Conservation (phyloP, 92 coral and sea anemone species). For the Paramuricea clavata region DNA sequence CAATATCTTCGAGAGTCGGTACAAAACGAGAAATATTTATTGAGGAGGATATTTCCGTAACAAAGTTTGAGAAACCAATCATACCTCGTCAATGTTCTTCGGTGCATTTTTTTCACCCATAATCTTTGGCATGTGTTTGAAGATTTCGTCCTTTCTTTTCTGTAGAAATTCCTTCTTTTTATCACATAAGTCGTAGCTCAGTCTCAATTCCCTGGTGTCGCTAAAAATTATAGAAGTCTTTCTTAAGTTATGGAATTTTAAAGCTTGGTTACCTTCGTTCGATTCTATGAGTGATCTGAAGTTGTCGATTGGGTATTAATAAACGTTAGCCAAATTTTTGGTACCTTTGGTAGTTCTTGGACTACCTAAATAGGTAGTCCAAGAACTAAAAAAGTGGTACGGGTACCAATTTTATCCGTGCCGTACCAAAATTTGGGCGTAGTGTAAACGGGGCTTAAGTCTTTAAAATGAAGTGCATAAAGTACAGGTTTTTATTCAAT, state of each 20-base stretch:
- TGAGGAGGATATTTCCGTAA: not conserved
- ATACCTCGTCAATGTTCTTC: conserved; percentile 71
- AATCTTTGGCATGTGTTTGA: conserved; percentile 67
- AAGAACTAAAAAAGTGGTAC: too few relatives aligned
- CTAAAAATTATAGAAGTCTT: not conserved
- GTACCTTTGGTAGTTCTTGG: too few relatives aligned
- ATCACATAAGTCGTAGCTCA: conserved; percentile 72
- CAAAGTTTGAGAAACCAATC: not conserved
- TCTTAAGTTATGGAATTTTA: too few relatives aligned
- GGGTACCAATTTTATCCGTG: too few relatives aligned
- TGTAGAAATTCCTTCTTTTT: conserved; percentile 71
- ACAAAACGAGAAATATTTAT: not conserved
- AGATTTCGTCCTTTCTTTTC: conserved; percentile 69
- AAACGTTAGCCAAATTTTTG: too few relatives aligned
- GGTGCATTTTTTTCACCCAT: conserved; percentile 74
- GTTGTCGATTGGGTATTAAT: not conserved
- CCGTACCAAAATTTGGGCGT: too few relatives aligned
- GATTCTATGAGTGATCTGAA: too few relatives aligned
- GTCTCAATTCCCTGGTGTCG: conserved; percentile 68
- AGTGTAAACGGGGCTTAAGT: too few relatives aligned
- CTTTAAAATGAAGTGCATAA: too few relatives aligned
- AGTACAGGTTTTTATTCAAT: too few relatives aligned
- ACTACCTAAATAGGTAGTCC: too few relatives aligned
- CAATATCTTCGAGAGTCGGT: not conserved
- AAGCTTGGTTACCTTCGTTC: too few relatives aligned